Evolutionary conservation across 2,797 vertebrate species (phyloP), one percentile per base, ranked within the genome.

Genomic region (Hemitrygon akajei): DNA sequence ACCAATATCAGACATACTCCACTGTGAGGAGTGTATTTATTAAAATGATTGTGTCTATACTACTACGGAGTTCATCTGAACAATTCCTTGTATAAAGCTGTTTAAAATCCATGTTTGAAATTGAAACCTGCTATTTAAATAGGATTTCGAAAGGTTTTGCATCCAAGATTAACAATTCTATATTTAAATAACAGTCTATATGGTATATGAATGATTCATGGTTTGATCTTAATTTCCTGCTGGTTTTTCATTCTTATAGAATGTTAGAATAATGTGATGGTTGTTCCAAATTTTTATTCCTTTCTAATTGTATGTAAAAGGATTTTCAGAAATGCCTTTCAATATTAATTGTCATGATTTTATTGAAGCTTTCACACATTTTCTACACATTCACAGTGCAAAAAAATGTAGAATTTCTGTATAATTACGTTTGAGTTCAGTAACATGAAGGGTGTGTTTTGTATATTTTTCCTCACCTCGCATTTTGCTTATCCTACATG

Each of bases 31-130:
- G n/a, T 87, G 84, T 63, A 63, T 87, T 63, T 63, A 63, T 87
- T 87, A 89, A 89, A 37, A 89, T 89, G n/a, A 89, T 89, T 89
- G n/a, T 37, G n/a, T 18, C 58, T 16, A 63, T 7, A 18, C 30
- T 34, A 63, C 58, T 69, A 11, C 16, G 22, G 60, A 63, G 18
- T 89, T 89, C 86, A 89, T 63, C 34, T 66, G 60, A 89, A 89
- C n/a, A 89, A 63, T 89, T 69, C n/a, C n/a, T 37, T 20, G 60
- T 18, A 34, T 34, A 34, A 18, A 18, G 60, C n/a, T 22, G 34
- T 69, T 66, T 69, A 89, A 37, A 89, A 66, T 69, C 16, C 86
- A 89, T 60, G 86, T 37, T 89, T 89, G 86, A n/a, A 89, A 89
- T 34, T 37, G 63, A 89, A 69, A 89, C 63, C 86, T 89, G 86